Evolutionary conservation across 2,113 vertebrate genomes (phyloP), one percentile per base, ranked within the genome.

Genomic region (Cyanoramphus novaezelandiae): DNA sequence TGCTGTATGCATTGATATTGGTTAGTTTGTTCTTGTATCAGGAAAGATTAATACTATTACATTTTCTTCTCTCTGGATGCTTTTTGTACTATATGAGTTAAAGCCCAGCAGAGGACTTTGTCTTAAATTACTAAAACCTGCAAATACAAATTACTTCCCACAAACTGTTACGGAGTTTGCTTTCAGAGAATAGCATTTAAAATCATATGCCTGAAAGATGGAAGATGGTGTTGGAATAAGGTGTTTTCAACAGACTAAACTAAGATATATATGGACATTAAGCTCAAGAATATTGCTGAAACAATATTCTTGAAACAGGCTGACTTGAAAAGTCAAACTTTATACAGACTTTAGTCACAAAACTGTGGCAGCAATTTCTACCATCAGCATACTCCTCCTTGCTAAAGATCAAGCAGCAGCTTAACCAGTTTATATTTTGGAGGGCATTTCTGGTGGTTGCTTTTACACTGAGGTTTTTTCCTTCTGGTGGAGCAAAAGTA

Each of bases 301-400:
- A 68, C 27, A 59, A 14, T n/a, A n/a, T 59, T 59, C 55, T 59
- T 59, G 55, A 59, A 86, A 68, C 20, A 52, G 29, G 67, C 18
- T 37, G 47, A 67, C n/a, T 71, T 71, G 39, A 33, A 68, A 93
- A 90, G 80, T 39, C 5, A 28, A 64, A 46, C 23, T 90, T 84
- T n/a, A 15, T 72, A 9, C 10, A 15, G 21, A 47, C 19, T 82
- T 86, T 4, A 62, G 76, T 92, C 31, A 46, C 17, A 74, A 60
- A 82, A 52, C 28, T 23, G 0, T 59, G 20, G 10, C 9, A 68
- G 65, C 9, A 6, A 0, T 69, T 69, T 39, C 62, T 53, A 82
- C 33, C 13, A 41, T 24, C 0, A 1, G 8, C 5, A 12, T 1
- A 1, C 2, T 60, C 10, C 4, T 79, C 14, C n/a, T 72, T 87